Base-by-base conservation (phyloP, 2,113 vertebrate species). In the Dasyurus viverrinus region DNA sequence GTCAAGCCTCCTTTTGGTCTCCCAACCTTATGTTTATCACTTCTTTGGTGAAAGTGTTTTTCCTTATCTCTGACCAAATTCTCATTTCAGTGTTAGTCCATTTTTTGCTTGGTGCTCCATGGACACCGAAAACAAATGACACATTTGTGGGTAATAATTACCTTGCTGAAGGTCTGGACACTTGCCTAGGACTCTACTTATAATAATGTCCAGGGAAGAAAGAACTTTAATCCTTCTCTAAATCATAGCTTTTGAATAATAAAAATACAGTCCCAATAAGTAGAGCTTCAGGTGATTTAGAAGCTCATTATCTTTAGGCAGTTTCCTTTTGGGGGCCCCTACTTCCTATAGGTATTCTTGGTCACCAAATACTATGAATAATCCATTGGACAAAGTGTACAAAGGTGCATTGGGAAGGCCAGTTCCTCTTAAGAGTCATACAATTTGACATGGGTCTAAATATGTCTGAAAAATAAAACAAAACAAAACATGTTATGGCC, bases 31-130 rank as follows among this genome's bases (percentile, higher is more conserved):
- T 92, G 30, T 89, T 91, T 42, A 93, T 30, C 93, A 48, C 90
- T 94, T 97, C 52, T 68, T 24, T 8, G 42, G 57, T 90, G 23
- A 91, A 6, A 93, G 54, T 68, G 30, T 93, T 2, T 95, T 91
- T 94, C 94, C 91, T 93, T 93, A 60, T 50, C 46, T 84, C 53
- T 93, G 55, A 94, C 89, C 89, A 68, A 89, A 92, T 89, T 91
- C 25, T 89, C 55, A 96, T 55, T 46, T 90, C 90, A 92, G 92
- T 54, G 89, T 92, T 7, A 76, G 25, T 53, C 89, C 23, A 53
- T 57, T 30, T 76, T 89, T 92, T 95, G 25, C 90, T 26, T 47
- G 94, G 91, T 90, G n/a, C 30, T 84, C 60, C 93, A 92, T 76
- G 11, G 36, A 92, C 54, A 57, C 36, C 19, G 27, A 93, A 76